Base-by-base conservation (phyloP, 2,797 vertebrate genomes). In the Tamandua tetradactyla region DNA sequence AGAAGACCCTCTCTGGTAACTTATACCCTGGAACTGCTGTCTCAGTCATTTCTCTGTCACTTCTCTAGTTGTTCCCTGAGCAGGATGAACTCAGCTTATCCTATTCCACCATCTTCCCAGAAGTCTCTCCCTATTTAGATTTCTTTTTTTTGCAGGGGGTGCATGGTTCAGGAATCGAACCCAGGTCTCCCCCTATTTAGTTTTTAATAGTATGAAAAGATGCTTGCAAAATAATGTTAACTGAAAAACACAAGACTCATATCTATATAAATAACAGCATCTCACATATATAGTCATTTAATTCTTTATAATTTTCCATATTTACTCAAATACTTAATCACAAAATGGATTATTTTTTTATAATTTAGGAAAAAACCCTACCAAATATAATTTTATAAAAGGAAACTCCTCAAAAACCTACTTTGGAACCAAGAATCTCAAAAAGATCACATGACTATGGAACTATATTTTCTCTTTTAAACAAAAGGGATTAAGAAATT, bases 381-480 rank as follows among this genome's bases (percentile, higher is more conserved):
- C 23, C 47, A 75, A 74, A 87, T 52, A 62, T 22, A 44, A 42
- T 44, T 72, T 44, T 42, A 62, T 44, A 30, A 44, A 25, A 40
- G 32, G 37, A 78, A 4, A 86, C 13, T 14, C 69, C 83, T 91
- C 32, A 37, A 52, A 75, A 87, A 78, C 42, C 30, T 83, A 79
- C 30, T 14, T 64, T 20, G 42, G 42, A 25, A 96, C 25, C 15
- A 72, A 93, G 47, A 74, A 86, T 86, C 61, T 93, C 20, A 55
- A 92, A 89, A 94, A 84, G 68, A 68, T 68, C 44, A 55, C 32
- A 18, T 35, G 72, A 83, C 37, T 64, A 20, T 78, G 62, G 84
- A 87, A 80, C 30, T 12, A 44, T 49, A 95, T 62, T 49, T 86
- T 94, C 78, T 75, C 90, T 57, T 82, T 91, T 87, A 89, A 93